Conservation (phyloP, 2,888 invertebrate genomes). For the Sinopyrophorus schimmeli region DNA sequence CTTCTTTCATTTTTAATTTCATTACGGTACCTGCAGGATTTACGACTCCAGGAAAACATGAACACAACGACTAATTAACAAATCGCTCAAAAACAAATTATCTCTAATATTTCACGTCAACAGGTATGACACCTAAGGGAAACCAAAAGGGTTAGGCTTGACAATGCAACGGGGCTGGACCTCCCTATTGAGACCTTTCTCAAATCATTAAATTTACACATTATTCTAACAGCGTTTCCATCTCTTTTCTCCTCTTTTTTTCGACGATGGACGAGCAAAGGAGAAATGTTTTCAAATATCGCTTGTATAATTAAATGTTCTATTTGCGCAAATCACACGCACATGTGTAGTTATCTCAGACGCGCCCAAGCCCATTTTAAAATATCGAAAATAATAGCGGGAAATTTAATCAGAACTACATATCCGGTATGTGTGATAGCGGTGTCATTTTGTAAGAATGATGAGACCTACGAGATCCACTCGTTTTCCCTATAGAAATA, state of each 20-base stretch:
- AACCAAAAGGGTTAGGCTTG: constrained; percentile 37
- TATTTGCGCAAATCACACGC: constrained; percentile 44
- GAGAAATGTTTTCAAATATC: constrained; percentile 7
- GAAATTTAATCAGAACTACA: constrained; percentile 55
- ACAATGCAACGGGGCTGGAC: constrained; percentile 23
- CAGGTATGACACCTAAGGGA: constrained; percentile 40
- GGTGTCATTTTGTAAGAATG: constrained; percentile 55
- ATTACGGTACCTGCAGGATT: too few relatives aligned
- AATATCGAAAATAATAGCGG: constrained; percentile 48
- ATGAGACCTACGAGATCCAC: constrained; percentile 53
- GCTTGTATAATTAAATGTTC: constrained; percentile 23
- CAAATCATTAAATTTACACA: constrained; percentile 38
- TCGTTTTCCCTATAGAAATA: constrained; percentile 52
- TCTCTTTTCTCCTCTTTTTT: constrained; percentile 21
- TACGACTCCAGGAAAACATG: too few relatives aligned
- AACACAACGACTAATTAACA: constrained; percentile 50
- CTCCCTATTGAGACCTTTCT: constrained; percentile 36
- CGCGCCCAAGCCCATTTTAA: constrained; percentile 46
- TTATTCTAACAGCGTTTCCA: constrained; percentile 24
- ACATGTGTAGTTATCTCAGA: constrained; percentile 42
- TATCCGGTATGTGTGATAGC: constrained; percentile 52
- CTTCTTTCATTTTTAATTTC: too few relatives aligned
- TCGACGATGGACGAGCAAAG: not conserved
- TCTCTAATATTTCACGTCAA: constrained; percentile 42
- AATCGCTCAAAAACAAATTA: constrained; percentile 49